Evolutionary conservation across 2,888 invertebrate genomes (phyloP).

Genomic region (Papilio protenor): DNA sequence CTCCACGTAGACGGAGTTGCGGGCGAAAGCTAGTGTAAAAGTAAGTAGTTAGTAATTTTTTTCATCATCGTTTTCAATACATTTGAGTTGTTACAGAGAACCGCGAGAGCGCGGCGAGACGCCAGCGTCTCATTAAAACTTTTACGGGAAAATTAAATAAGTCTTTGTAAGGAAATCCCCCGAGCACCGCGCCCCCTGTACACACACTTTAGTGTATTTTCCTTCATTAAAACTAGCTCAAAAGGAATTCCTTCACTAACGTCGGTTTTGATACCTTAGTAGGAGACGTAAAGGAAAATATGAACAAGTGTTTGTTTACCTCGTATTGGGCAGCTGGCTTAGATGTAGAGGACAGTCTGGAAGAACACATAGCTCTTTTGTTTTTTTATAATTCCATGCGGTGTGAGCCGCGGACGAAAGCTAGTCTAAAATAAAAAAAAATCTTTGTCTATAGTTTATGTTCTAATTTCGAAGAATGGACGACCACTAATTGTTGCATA

Average conservation of each 20-base stretch:
- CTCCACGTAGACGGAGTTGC: too few relatives aligned
- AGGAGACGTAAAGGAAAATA: neutral
- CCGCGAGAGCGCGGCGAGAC: slow-evolving; percentile 21
- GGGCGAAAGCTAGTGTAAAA: neutral
- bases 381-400: too few relatives aligned
- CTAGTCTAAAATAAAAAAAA: too few relatives aligned
- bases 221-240: slow-evolving; percentile 22
- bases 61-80: neutral
- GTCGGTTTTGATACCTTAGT: neutral
- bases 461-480: too few relatives aligned
- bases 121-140: slow-evolving; percentile 33
- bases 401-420: too few relatives aligned
- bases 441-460: too few relatives aligned
- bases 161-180: slow-evolving; percentile 28
- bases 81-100: neutral
- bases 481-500: too few relatives aligned
- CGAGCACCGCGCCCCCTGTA: neutral
- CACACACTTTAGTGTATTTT: slow-evolving; percentile 11
- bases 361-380: too few relatives aligned
- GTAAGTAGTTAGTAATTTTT: neutral
- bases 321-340: too few relatives aligned
- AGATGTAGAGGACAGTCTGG: too few relatives aligned
- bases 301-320: neutral
- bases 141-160: slow-evolving; percentile 32
- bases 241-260: neutral